Evolutionary conservation across 2,888 invertebrate species (phyloP), one percentile per base, ranked within the genome.

Genomic region (Ditula angustiorana): DNA sequence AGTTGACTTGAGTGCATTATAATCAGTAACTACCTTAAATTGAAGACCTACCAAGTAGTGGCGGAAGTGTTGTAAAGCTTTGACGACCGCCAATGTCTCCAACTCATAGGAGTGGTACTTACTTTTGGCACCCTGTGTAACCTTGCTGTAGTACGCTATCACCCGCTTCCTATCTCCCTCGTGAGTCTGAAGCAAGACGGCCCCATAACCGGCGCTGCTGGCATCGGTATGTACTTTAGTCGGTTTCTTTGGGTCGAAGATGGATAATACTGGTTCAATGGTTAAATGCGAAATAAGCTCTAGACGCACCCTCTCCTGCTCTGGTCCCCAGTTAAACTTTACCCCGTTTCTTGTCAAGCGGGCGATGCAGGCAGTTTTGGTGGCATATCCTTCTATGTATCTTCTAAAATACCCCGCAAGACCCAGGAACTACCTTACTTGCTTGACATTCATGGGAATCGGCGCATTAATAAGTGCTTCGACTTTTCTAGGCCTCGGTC

Each of bases 1-100:
- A 0, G 76, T 72, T 1, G 68, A 61, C 23, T 72, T 75, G 0
- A 79, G 52, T 7, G 76, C 71, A 49, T 76, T 74, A 49, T 76
- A 81, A 55, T 85, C 53, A 7, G 53, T 37, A 0, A 53, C 23
- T 1, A 53, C 23, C 8, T 10, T 7, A 13, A 53, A 53, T 24
- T 35, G 13, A 13, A 24, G 2, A 21, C 35, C 53, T 8, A 53
- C 13, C 0, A 37, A 11, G 7, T 53, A 53, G 7, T 53, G 37
- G 7, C 53, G 35, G 13, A 53, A 53, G 8, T 53, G 3, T 13
- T 37, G 53, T 0, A 53, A 5, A 13, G 53, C 53, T n/a, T 37
- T 37, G 4, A 53, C 35, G 3, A 41, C 37, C 1, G 44, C 55
- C 2, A 24, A 46, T 10, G 33, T 64, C 28, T 28, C 58, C n/a